A percentile compares a stretch with the other conserved stretches of the same genome.
These are phyloP conservation scores for Catharus minimus DNA, from an alignment of 2,113 vertebrate genomes.

Conservation along the genomic window DNA sequence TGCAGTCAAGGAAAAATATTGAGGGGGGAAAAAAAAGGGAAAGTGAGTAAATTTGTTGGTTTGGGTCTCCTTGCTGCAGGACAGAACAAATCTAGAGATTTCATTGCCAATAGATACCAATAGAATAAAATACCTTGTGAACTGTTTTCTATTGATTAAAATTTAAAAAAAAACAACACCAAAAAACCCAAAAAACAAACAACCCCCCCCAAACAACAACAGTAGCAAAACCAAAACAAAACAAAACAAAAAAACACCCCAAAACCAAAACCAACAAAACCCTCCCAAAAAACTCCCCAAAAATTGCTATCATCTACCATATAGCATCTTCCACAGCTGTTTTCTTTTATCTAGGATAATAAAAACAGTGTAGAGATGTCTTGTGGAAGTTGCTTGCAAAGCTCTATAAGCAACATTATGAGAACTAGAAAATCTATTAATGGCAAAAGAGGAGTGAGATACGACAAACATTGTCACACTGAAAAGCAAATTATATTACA, in stretches of 20 bases:
- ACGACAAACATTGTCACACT: not conserved
- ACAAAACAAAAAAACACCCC: too few species aligned
- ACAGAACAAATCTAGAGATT: not conserved
- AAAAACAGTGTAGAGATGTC: not conserved
- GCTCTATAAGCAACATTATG: not conserved
- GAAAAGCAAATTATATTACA: not conserved
- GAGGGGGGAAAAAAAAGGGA: rapidly evolving
- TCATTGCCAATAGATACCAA: not conserved
- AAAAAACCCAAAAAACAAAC: too few species aligned
- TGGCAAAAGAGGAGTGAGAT: not conserved
- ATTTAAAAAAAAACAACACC: not conserved
- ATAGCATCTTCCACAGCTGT: not conserved
- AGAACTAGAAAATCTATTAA: not conserved
- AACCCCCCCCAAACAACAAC: too few species aligned
- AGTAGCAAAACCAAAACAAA: too few species aligned
- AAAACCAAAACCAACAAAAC: too few species aligned
- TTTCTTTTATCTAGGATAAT: not conserved
- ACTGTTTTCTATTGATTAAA: not conserved
- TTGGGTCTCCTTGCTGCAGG: not conserved
- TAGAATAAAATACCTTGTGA: not conserved
- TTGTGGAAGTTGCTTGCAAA: not conserved
- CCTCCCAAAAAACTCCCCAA: too few species aligned
- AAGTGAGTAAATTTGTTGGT: not conserved
- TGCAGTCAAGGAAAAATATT: not conserved
- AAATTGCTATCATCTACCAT: not conserved